Evolutionary conservation across 2,888 invertebrate species (phyloP).

Genomic region (Ophion costatus): DNA sequence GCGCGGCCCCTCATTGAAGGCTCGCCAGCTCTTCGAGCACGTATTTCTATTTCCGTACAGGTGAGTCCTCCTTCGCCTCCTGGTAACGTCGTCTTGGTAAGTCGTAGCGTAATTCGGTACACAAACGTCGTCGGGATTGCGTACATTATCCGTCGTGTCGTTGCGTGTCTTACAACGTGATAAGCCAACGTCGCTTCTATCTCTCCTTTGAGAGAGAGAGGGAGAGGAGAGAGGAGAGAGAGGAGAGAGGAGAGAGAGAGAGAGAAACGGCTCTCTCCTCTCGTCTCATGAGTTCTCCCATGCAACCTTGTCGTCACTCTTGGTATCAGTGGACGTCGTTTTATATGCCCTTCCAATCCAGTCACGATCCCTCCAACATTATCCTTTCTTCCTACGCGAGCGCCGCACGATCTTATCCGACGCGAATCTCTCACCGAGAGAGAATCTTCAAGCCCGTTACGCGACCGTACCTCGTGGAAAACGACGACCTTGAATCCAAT

Average conservation of each 20-base stretch:
- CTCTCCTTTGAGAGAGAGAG: not conserved
- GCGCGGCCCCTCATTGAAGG: slow-evolving; percentile 32
- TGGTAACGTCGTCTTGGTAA: slow-evolving; percentile 25
- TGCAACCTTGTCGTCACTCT: slow-evolving; percentile 20
- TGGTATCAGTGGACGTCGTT: not conserved
- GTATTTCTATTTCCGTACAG: slow-evolving; percentile 59
- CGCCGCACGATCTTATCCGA: slow-evolving; percentile 5
- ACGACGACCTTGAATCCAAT: slow-evolving; percentile 49
- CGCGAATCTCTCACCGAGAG: not conserved
- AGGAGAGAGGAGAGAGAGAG: not conserved
- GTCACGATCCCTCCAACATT: slow-evolving; percentile 18
- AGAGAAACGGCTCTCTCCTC: slow-evolving; percentile 1
- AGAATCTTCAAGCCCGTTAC: slow-evolving; percentile 39
- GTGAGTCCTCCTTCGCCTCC: slow-evolving; percentile 50
- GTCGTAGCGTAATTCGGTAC: slow-evolving; percentile 76
- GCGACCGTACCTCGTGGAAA: slow-evolving; percentile 16
- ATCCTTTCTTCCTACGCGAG: not conserved
- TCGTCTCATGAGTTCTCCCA: slow-evolving; percentile 27
- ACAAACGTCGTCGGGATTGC: slow-evolving; percentile 56
- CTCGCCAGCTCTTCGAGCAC: slow-evolving; percentile 57
- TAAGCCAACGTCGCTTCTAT: slow-evolving; percentile 70
- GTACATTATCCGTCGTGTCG: slow-evolving; percentile 76
- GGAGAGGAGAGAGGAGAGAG: not conserved
- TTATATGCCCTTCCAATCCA: slow-evolving; percentile 13
- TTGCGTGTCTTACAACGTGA: slow-evolving; percentile 80